Conservation (phyloP, 2,888 invertebrate species). For the Sthenelais limicola region DNA sequence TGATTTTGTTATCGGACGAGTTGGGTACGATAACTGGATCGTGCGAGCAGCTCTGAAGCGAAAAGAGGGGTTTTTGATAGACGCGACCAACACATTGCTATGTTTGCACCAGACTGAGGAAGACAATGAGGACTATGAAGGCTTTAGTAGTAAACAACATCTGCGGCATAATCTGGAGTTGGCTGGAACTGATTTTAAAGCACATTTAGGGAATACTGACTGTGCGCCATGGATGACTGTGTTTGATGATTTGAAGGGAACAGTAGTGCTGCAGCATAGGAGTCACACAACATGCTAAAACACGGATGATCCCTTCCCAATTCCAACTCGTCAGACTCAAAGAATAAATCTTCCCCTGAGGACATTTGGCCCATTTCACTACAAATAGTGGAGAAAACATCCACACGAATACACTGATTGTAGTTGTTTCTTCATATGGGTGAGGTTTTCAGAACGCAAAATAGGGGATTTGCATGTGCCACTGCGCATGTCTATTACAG, state of each 20-base stretch:
- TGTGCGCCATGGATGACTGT: slow-evolving; percentile 42
- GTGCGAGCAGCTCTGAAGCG: slow-evolving; percentile 55
- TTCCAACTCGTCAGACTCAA: too few relatives aligned
- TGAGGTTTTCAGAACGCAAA: too few relatives aligned
- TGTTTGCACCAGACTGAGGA: slow-evolving; percentile 65
- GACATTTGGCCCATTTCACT: too few relatives aligned
- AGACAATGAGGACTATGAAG: slow-evolving; percentile 57
- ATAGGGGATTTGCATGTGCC: too few relatives aligned
- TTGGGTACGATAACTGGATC: slow-evolving; percentile 65
- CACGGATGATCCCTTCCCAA: too few relatives aligned
- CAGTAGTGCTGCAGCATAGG: slow-evolving; percentile 11
- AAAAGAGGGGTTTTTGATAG: slow-evolving; percentile 57
- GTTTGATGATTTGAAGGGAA: slow-evolving; percentile 14
- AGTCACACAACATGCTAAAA: too few relatives aligned
- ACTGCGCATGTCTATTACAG: too few relatives aligned
- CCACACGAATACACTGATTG: too few relatives aligned
- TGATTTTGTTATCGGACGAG: slow-evolving; percentile 62
- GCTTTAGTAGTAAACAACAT: slow-evolving; percentile 39
- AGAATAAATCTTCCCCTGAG: too few relatives aligned
- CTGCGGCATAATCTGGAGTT: slow-evolving; percentile 39
- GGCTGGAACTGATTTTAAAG: slow-evolving; percentile 33
- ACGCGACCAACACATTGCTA: slow-evolving; percentile 57
- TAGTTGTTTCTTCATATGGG: too few relatives aligned
- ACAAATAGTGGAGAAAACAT: too few relatives aligned
- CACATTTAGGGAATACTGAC: slow-evolving; percentile 32